Evolutionary conservation across 2,797 vertebrate species (phyloP).

Genomic region (Coranthus polyacanthus): DNA sequence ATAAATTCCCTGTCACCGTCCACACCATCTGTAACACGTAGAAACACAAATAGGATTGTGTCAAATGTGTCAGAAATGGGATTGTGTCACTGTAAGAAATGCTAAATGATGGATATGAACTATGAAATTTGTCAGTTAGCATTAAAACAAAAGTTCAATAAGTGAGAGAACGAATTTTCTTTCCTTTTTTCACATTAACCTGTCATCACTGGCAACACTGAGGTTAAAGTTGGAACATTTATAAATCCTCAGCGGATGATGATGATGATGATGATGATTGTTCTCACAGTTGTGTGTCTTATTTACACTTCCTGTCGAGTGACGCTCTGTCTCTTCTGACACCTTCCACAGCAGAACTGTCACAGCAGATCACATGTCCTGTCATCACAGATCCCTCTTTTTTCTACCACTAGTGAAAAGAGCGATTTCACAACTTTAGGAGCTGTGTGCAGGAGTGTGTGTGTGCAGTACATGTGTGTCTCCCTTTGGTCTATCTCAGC

Average conservation of each 20-base stretch:
- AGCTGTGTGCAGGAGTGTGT: slow-evolving; percentile 12
- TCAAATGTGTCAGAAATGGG: slow-evolving; percentile 27
- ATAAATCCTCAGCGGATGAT: slow-evolving; percentile 1
- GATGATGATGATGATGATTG: slow-evolving; percentile 21
- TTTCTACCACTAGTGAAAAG: slow-evolving; percentile 47
- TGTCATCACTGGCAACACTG: not conserved
- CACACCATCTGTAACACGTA: slow-evolving; percentile 22
- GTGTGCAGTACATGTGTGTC: slow-evolving; percentile 14
- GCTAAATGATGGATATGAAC: not conserved
- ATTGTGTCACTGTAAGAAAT: slow-evolving; percentile 4
- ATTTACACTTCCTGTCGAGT: slow-evolving; percentile 61
- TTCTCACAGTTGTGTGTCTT: slow-evolving; percentile 50
- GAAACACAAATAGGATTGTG: slow-evolving; percentile 39
- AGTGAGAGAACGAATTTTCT: not conserved
- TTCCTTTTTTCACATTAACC: not conserved
- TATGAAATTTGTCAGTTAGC: not conserved
- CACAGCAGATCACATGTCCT: slow-evolving; percentile 58
- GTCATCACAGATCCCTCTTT: slow-evolving; percentile 49
- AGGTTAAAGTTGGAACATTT: not conserved
- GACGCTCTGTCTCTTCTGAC: slow-evolving; percentile 42
- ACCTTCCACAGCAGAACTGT: slow-evolving; percentile 58
- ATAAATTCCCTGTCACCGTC: slow-evolving; percentile 11
- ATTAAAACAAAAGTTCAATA: not conserved
- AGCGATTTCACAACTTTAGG: slow-evolving; percentile 48
- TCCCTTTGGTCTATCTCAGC: slow-evolving; percentile 4